phyloP scores from a whole-genome alignment of 2,888 invertebrate species.

The Sarcophaga caerulescens region DNA sequence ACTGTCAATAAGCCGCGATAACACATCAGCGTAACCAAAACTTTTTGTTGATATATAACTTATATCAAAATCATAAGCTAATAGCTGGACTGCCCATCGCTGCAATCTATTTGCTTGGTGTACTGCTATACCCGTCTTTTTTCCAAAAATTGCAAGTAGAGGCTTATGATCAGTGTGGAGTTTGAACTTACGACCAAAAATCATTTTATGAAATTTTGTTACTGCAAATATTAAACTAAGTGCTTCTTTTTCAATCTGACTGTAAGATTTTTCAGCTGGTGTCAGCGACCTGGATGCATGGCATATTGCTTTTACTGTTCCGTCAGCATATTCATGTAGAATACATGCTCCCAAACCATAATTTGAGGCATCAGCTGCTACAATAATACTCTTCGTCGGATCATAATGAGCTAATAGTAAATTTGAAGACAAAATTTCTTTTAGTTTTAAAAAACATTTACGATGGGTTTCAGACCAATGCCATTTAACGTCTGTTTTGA shows the following conservation, averaged over 20 bases:
- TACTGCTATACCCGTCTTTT: constrained; percentile 63
- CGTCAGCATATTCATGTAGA: constrained; percentile 70
- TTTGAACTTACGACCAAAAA: constrained; percentile 59
- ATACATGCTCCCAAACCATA: constrained; percentile 66
- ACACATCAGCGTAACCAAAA: constrained; percentile 49
- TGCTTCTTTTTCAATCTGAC: constrained; percentile 57
- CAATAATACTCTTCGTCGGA: constrained; percentile 61
- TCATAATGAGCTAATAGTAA: constrained; percentile 67
- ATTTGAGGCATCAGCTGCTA: constrained; percentile 68
- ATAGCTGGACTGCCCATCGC: constrained; percentile 60
- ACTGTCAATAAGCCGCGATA: constrained; percentile 67
- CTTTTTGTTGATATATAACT: not conserved
- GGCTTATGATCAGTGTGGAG: constrained; percentile 67
- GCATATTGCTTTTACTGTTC: constrained; percentile 72
- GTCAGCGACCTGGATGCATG: constrained; percentile 66
- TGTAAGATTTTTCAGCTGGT: too few relatives aligned
- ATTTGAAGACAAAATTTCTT: constrained; percentile 61
- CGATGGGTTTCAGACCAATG: constrained; percentile 47
- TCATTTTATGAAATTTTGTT: constrained; percentile 63
- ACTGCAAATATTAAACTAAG: constrained; percentile 62
- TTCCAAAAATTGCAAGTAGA: constrained; percentile 65
- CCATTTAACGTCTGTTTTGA: constrained; percentile 5
- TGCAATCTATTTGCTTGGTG: constrained; percentile 67
- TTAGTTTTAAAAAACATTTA: constrained; percentile 50
- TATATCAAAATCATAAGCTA: constrained; percentile 58